These are phyloP conservation scores for Rachycentron canadum DNA, from an alignment of 2,797 vertebrate genomes.

Conservation along the genomic window DNA sequence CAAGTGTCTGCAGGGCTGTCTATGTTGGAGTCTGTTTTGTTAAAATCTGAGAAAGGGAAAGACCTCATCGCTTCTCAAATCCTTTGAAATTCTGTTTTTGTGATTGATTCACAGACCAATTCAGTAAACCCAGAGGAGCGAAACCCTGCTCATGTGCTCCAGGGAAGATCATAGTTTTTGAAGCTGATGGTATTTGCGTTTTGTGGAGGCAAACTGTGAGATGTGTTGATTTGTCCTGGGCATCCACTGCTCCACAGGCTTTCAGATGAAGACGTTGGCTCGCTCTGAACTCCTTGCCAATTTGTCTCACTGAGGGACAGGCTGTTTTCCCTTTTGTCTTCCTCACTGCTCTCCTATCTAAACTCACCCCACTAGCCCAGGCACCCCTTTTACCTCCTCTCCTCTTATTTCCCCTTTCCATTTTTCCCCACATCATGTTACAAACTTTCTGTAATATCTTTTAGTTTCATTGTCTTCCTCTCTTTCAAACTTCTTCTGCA, in stretches of 20 bases:
- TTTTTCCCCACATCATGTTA: slow-evolving; percentile 9
- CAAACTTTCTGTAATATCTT: slow-evolving; percentile 34
- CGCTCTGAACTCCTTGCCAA: slow-evolving; percentile 76
- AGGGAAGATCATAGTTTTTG: slow-evolving; percentile 73
- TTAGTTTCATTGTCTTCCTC: slow-evolving; percentile 9
- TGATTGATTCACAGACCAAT: slow-evolving; percentile 78
- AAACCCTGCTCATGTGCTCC: slow-evolving; percentile 73
- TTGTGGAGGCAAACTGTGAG: slow-evolving; percentile 71
- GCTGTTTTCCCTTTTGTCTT: slow-evolving; percentile 49
- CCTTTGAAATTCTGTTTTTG: slow-evolving; percentile 80
- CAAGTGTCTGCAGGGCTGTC: slow-evolving; percentile 80
- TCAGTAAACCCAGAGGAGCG: slow-evolving; percentile 70
- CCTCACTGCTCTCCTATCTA: slow-evolving; percentile 29
- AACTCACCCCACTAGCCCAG: slow-evolving; percentile 23
- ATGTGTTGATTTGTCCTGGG: slow-evolving; percentile 75
- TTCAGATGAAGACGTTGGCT: slow-evolving; percentile 73
- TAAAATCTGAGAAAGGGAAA: slow-evolving; percentile 67
- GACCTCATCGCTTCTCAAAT: slow-evolving; percentile 68
- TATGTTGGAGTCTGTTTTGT: slow-evolving; percentile 71
- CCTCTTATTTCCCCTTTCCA: slow-evolving; percentile 27
- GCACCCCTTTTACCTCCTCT: slow-evolving; percentile 11
- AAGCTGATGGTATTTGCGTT: slow-evolving; percentile 73
- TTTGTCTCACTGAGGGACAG: slow-evolving; percentile 70
- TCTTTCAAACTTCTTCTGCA: slow-evolving; percentile 16
- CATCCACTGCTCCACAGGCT: slow-evolving; percentile 72